Percentiles rank a stretch among this genome's conserved stretches.
These are phyloP conservation scores for Drosophila lutescens DNA, from an alignment of 2,888 invertebrate genomes.

Conservation along the genomic window DNA sequence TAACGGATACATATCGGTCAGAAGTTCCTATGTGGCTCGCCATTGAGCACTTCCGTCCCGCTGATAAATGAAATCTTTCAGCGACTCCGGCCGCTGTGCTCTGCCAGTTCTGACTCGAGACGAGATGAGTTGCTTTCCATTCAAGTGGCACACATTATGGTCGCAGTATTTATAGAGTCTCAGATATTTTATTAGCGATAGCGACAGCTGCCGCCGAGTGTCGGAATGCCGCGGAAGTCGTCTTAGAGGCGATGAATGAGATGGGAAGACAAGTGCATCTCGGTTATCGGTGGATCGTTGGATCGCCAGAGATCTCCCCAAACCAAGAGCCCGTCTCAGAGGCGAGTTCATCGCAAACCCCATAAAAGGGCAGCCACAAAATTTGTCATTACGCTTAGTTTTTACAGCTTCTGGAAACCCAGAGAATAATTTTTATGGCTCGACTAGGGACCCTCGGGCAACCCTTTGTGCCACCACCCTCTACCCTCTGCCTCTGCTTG, in stretches of 20 bases:
- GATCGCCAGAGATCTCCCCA: conserved; percentile 10
- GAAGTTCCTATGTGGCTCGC: conserved; percentile 60
- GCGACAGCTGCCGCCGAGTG: conserved; percentile 38
- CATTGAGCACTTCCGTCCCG: conserved; percentile 71
- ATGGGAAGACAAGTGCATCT: conserved; percentile 33
- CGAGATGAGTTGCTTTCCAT: conserved; percentile 37
- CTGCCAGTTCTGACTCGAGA: conserved; percentile 5
- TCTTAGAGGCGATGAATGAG: conserved; percentile 24
- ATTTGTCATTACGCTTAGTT: conserved; percentile 66
- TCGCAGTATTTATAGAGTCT: conserved; percentile 48
- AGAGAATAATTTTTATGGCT: conserved; percentile 51
- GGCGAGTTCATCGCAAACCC: conserved; percentile 43
- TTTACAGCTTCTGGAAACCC: conserved; percentile 64
- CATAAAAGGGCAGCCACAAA: conserved; percentile 47
- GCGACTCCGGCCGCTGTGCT: conserved; percentile 17
- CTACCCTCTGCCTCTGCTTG: conserved; percentile 1
- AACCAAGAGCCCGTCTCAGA: conserved; percentile 18
- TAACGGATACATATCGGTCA: conserved; percentile 61
- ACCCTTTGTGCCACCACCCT: conserved; percentile 17
- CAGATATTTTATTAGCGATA: conserved; percentile 65
- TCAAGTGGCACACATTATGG: conserved; percentile 64
- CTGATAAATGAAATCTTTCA: conserved; percentile 70
- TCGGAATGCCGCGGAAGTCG: conserved; percentile 6
- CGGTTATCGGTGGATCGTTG: conserved; percentile 6
- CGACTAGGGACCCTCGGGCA: conserved; percentile 42